These are phyloP conservation scores for Caenorhabditis sp. DNA, from an alignment of 2,888 invertebrate species.

Conservation along the genomic window DNA sequence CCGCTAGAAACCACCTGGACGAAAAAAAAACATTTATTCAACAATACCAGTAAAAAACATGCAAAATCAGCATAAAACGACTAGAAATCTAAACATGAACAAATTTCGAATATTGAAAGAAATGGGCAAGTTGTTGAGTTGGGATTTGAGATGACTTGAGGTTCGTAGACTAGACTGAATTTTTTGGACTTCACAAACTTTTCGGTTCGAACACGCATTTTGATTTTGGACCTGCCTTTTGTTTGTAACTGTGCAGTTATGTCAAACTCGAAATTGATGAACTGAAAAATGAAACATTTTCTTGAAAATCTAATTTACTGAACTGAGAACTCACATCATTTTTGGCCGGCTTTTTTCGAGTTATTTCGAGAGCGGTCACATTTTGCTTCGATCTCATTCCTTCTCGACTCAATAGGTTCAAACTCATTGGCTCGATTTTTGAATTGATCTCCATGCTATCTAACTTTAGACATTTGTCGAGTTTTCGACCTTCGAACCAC, in stretches of 20 bases:
- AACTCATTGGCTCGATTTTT: not conserved
- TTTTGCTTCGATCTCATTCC: not conserved
- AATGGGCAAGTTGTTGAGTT: not conserved
- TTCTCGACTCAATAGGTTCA: not conserved
- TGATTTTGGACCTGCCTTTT: not conserved
- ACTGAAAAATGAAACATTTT: not conserved
- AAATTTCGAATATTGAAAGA: not conserved
- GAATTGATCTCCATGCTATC: not conserved
- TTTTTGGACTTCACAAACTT: not conserved
- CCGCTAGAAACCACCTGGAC: too few species aligned
- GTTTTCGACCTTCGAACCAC: not conserved
- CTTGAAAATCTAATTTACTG: not conserved
- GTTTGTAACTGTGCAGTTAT: not conserved
- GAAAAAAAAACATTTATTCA: too few species aligned
- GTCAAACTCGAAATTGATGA: not conserved
- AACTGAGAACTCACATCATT: not conserved
- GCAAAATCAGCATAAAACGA: too few species aligned
- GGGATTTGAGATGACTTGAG: not conserved
- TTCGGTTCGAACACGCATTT: not conserved
- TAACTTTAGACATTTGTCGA: not conserved
- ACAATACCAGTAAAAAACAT: too few species aligned
- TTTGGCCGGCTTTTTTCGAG: not conserved
- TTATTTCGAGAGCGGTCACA: not conserved
- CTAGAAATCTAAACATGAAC: not conserved
- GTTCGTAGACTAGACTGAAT: not conserved